Evolutionary conservation across 2,113 vertebrate genomes (phyloP), one percentile per base, ranked within the genome.

Genomic region (Embiotoca jacksoni): DNA sequence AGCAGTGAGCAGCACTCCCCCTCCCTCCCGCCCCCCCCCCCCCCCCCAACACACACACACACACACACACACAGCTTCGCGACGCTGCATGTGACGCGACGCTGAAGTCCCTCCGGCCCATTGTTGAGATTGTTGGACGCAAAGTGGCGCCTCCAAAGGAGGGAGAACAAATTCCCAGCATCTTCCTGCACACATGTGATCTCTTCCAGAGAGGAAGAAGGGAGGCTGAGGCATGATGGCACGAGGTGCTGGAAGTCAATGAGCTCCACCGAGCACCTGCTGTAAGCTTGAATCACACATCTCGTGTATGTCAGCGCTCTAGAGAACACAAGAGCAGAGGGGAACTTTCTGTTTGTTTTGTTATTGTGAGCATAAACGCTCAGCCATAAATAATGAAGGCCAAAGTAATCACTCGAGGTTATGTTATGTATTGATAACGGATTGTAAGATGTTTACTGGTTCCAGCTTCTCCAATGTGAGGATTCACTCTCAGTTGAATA

Each of bases 231-330:
- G 69, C 50, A 36, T 70, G 78, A 76, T 6, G 54, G 61, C 68
- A 78, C 4, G 16, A 55, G 62, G 71, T 46, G 59, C 7, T 67
- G 68, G 84, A 82, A 84, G 79, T 72, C 74, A 82, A 81, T 62
- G 62, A 79, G 86, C 57, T 70, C 30, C 53, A 67, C 13, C 3
- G 46, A 39, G 6, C 31, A 56, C 35, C 57, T 6, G 1, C 33
- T 47, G 23, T 44, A 7, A 6, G 37, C 65, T 16, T n/a, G 52
- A 69, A 44, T 63, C 60, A 62, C 35, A 35, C 16, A 13, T 49
- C 32, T 33, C 33, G 47, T 14, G 16, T 39, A 37, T 7, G 35
- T 2, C 13, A 10, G 33, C 37, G 72, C 41, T 1, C 32, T 55
- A 58, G 23, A 16, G 41, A 16, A 59, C 35, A 6, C 3, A 14